Base-by-base conservation (phyloP, 2,113 vertebrate species). In the Scalopus aquaticus region DNA sequence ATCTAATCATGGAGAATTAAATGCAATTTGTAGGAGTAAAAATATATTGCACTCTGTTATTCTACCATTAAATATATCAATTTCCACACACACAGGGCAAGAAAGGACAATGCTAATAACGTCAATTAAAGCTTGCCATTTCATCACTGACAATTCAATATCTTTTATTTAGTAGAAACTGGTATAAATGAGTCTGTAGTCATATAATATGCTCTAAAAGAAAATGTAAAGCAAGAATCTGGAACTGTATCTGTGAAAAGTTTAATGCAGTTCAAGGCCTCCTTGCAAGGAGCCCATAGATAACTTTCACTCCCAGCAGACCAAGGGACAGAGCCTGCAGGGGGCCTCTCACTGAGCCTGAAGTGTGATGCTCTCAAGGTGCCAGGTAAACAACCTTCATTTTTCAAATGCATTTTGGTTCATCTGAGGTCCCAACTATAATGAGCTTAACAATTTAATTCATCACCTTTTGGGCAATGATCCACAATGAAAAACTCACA, bases 391-490 rank as follows among this genome's bases (percentile, higher is more conserved):
- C 32, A 96, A 96, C 93, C 94, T 96, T 96, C 80, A 85, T 88
- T 97, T 95, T 90, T 89, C 97, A 97, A 96, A 96, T 35, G 93
- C 80, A 93, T 95, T 91, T 91, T 78, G 90, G 79, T 96, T 73
- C 94, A 95, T 97, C 95, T 89, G 95, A 97, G 95, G 96, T 95
- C 95, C 95, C 92, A 95, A 91, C 88, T 83, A 88, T 96, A 97
- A 96, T 87, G 96, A 98, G 93, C 88, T 97, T 95, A 97, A 95
- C 91, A 95, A n/a, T 93, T 94, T 95, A 98, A 98, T 97, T 96
- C 95, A 97, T 97, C 97, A 97, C 96, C 96, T 98, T 97, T 96
- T 96, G 96, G 96, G 97, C 96, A 97, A 80, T 91, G 95, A 97
- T 97, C 95, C 97, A 97, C 54, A 74, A 85, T 95, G 96, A 95